Conservation (phyloP, 2,888 invertebrate genomes). For the Caenorhabditis uteleia region DNA sequence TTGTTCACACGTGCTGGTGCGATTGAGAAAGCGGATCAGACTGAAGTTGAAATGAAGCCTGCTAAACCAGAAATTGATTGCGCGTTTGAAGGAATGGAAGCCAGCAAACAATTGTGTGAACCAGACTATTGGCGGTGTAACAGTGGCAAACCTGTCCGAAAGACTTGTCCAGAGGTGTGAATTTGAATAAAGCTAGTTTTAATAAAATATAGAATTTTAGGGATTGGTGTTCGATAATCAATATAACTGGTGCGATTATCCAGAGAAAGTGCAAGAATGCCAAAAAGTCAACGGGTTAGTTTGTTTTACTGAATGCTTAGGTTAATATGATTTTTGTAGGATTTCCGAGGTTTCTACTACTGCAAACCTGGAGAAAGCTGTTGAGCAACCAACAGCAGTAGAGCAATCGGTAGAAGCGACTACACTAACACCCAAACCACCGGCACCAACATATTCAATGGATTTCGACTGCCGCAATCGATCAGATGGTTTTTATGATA, state of each 20-base stretch:
- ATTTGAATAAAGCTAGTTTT: no score
- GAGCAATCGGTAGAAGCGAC: not conserved
- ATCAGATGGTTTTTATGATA: no score
- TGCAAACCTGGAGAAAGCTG: no score
- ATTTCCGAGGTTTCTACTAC: no score
- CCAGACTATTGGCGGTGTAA: slow-evolving; percentile 42
- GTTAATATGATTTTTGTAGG: no score
- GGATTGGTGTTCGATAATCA: slow-evolving; percentile 37
- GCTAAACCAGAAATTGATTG: slow-evolving; percentile 39
- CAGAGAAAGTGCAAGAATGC: slow-evolving; percentile 28
- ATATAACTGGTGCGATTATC: slow-evolving; percentile 36
- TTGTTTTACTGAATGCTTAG: not conserved
- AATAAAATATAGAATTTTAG: no score
- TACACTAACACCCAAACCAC: not conserved
- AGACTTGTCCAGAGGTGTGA: slow-evolving; percentile 39
- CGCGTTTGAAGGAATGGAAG: slow-evolving; percentile 18
- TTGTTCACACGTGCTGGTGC: slow-evolving; percentile 27
- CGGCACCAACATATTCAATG: no score
- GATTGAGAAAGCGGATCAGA: slow-evolving; percentile 7
- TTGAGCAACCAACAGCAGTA: slow-evolving; percentile 1
- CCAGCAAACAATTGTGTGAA: slow-evolving; percentile 16
- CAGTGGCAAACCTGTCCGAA: slow-evolving; percentile 36
- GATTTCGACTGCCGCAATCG: no score
- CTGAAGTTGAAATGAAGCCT: slow-evolving; percentile 16
- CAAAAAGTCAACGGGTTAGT: slow-evolving; percentile 14